These are phyloP conservation scores for Epistrophella euchroma DNA, from an alignment of 2,888 invertebrate species.

Conservation along the genomic window DNA sequence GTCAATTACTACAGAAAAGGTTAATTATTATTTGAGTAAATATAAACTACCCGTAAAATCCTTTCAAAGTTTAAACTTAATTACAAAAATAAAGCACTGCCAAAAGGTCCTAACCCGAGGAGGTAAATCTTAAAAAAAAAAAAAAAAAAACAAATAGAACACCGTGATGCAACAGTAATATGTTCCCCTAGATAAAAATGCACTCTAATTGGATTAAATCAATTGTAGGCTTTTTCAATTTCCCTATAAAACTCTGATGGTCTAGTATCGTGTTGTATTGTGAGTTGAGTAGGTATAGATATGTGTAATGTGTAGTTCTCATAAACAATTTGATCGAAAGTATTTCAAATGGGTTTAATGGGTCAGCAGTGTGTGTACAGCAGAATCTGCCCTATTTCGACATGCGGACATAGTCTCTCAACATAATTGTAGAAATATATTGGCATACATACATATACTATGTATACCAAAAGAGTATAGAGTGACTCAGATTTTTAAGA, in stretches of 20 bases:
- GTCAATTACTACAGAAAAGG: too few relatives aligned
- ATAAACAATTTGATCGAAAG: conserved; percentile 30
- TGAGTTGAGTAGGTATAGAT: background rate
- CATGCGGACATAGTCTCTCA: background rate
- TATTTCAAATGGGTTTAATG: conserved; percentile 5
- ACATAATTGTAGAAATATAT: background rate
- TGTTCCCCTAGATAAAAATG: conserved; percentile 25
- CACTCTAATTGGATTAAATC: conserved; percentile 64
- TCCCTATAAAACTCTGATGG: conserved; percentile 25
- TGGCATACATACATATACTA: too few relatives aligned
- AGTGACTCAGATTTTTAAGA: background rate
- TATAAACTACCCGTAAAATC: conserved; percentile 12
- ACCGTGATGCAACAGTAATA: conserved; percentile 1
- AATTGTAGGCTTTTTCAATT: conserved; percentile 65
- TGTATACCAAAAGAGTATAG: background rate
- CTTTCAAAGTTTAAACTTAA: conserved; percentile 20
- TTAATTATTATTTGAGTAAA: conserved; percentile 3
- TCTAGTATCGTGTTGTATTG: background rate
- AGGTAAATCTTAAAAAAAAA: background rate
- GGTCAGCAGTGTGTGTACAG: background rate
- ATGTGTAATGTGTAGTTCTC: conserved; percentile 1
- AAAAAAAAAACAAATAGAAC: background rate
- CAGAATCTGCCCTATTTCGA: background rate
- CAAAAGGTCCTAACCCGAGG: background rate
- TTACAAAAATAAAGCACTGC: conserved; percentile 24